Conservation (phyloP, 1,140 invertebrate genomes). For the Diachasma alloeum region DNA sequence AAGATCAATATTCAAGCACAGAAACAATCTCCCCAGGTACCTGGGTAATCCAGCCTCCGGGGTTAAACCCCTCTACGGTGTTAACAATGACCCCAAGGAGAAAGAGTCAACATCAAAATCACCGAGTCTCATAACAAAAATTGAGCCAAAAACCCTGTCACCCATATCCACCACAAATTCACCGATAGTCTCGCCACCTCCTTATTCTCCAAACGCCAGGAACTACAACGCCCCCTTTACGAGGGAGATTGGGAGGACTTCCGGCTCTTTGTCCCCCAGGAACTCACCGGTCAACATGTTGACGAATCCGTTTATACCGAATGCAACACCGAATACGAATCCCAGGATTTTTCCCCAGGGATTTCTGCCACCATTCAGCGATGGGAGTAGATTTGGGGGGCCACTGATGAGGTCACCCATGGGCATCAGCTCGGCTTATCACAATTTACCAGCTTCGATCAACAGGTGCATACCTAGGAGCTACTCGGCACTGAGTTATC, state of each 20-base stretch:
- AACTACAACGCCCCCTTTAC: slow-evolving; percentile 54
- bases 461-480: slow-evolving; percentile 53
- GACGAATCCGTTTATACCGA: slow-evolving; percentile 68
- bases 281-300: slow-evolving; percentile 60
- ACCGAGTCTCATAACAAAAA: slow-evolving; percentile 66
- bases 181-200: slow-evolving; percentile 58
- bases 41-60: slow-evolving; percentile 71
- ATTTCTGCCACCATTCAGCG: slow-evolving; percentile 59
- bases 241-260: slow-evolving; percentile 52
- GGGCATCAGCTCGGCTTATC: slow-evolving; percentile 61
- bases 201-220: slow-evolving; percentile 60
- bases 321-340: slow-evolving; percentile 66
- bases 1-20: slow-evolving; percentile 68
- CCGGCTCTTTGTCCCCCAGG: slow-evolving; percentile 50
- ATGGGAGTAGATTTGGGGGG: slow-evolving; percentile 50
- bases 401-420: slow-evolving; percentile 54
- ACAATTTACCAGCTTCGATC: slow-evolving; percentile 59
- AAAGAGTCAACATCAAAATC: slow-evolving; percentile 35
- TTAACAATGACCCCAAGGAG: slow-evolving; percentile 53
- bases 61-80: slow-evolving; percentile 70
- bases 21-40: slow-evolving; percentile 66
- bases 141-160: slow-evolving; percentile 70
- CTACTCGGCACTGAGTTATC: slow-evolving; percentile 38
- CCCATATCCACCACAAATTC: slow-evolving; percentile 61
- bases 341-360: slow-evolving; percentile 62